A percentile compares a stretch with the other conserved stretches of the same genome.
Evolutionary conservation across 1,140 invertebrate genomes (phyloP).

Genomic region (Drosophila repletoides): DNA sequence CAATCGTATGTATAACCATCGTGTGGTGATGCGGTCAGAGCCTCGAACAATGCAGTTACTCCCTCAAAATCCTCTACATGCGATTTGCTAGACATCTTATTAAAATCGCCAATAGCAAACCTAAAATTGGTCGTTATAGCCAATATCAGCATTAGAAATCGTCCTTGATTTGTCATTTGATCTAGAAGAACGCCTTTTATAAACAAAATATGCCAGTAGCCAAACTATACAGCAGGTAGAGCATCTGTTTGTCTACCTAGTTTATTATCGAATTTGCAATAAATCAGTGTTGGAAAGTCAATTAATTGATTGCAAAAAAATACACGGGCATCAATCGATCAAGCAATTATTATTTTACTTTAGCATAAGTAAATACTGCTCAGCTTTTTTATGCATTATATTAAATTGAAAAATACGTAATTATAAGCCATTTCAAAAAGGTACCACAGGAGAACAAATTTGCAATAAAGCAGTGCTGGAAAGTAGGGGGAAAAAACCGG

Average conservation of each 20-base stretch:
- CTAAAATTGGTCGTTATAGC: background rate
- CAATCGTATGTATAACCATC: conserved; percentile 84
- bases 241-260: conserved; percentile 22
- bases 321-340: conserved; percentile 6
- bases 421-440: too few species aligned
- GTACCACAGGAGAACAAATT: too few species aligned
- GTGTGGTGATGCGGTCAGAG: conserved; percentile 84
- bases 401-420: too few species aligned
- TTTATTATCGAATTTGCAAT: background rate
- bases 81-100: conserved; percentile 86
- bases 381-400: conserved; percentile 42
- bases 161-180: conserved; percentile 74
- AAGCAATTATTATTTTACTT: conserved; percentile 7
- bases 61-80: conserved; percentile 93
- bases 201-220: too few species aligned
- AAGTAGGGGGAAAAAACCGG: background rate
- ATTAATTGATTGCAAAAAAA: conserved; percentile 9
- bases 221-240: background rate
- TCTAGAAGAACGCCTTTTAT: too few species aligned
- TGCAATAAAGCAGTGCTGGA: background rate
- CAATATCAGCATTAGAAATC: conserved; percentile 83
- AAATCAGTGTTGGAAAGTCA: conserved; percentile 12
- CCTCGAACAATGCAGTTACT: conserved; percentile 85
- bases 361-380: conserved; percentile 83
- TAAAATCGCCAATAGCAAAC: conserved; percentile 17